Evolutionary conservation across 2,113 vertebrate species (phyloP).

Genomic region (Pholis gunnellus): DNA sequence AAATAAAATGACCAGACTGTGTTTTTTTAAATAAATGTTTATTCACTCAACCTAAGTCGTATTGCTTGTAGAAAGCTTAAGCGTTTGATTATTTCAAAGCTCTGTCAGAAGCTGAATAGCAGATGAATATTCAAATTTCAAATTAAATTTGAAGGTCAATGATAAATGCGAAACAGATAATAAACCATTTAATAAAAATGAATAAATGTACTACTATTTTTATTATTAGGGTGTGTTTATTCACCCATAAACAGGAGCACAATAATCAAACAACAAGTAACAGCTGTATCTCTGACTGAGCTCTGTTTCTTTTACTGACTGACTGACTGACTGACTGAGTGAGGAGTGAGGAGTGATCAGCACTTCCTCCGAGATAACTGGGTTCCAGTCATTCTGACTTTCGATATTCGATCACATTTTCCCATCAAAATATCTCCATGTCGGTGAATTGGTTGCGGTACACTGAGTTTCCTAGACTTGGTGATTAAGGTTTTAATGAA

Average conservation of each 20-base stretch:
- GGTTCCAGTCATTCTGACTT: neutral
- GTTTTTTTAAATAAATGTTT: neutral
- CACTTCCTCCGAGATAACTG: neutral
- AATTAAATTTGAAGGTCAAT: neutral
- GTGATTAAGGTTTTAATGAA: constrained; percentile 27
- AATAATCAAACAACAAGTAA: no score
- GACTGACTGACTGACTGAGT: no score
- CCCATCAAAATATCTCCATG: neutral
- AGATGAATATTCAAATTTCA: neutral
- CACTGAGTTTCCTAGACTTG: neutral
- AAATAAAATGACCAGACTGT: no score
- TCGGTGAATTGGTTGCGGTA: constrained; percentile 2
- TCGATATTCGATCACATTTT: neutral
- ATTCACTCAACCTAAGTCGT: neutral
- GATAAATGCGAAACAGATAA: no score
- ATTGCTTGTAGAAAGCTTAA: neutral
- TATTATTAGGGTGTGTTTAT: no score
- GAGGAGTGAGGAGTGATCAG: no score
- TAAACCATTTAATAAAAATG: no score
- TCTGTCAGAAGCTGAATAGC: neutral
- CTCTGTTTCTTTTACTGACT: no score
- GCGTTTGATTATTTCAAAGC: neutral
- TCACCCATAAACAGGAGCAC: no score
- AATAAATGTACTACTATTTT: no score
- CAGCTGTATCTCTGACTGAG: no score